These are phyloP conservation scores for Emydocephalus ijimae DNA, from an alignment of 2,113 vertebrate genomes.

Conservation along the genomic window DNA sequence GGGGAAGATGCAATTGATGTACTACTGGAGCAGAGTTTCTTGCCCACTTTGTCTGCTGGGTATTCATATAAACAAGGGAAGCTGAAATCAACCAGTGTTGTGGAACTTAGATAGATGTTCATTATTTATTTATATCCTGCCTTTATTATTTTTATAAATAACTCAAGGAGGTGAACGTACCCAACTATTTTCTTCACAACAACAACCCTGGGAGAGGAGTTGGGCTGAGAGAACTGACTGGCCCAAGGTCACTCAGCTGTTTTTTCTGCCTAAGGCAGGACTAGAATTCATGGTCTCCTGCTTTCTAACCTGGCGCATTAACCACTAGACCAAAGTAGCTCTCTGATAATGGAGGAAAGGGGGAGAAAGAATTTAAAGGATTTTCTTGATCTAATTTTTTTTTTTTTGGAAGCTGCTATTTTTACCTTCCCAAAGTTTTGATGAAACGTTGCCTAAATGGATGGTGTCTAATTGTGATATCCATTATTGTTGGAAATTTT, in stretches of 20 bases:
- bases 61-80: not conserved
- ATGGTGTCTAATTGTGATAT: too few species aligned
- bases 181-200: too few species aligned
- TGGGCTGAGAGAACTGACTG: too few species aligned
- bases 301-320: not conserved
- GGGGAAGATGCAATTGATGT: not conserved
- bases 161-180: too few species aligned
- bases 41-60: not conserved
- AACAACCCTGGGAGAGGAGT: too few species aligned
- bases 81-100: not conserved
- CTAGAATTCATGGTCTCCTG: not conserved
- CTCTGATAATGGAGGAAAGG: not conserved
- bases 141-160: too few species aligned
- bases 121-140: too few species aligned
- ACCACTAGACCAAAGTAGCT: not conserved
- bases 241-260: not conserved
- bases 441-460: not conserved
- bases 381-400: not conserved
- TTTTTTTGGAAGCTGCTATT: not conserved
- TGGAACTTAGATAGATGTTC: not conserved
- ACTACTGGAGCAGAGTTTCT: not conserved
- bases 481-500: not conserved
- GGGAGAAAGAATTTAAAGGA: not conserved
- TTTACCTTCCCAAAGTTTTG: not conserved
- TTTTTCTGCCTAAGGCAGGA: not conserved